Evolutionary conservation across 2,113 vertebrate species (phyloP).

Genomic region (Anarrhichthys ocellatus): DNA sequence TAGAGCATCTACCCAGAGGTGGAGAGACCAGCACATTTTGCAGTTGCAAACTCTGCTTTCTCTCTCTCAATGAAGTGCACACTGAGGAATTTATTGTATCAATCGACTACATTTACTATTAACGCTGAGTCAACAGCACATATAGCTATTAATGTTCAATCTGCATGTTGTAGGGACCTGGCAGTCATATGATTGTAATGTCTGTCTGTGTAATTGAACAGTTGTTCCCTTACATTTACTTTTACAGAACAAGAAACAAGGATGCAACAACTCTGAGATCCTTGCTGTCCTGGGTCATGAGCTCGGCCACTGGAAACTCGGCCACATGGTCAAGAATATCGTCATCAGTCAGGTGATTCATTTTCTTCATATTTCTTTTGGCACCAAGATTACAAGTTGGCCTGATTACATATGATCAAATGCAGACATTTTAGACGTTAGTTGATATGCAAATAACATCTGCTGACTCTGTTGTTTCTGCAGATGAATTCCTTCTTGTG

Average conservation of each 20-base stretch:
- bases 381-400: not conserved
- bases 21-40: no score
- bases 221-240: not conserved
- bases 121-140: not conserved
- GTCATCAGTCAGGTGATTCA: conserved; percentile 95
- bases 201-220: not conserved
- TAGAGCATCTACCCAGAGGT: no score
- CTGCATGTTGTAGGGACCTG: not conserved
- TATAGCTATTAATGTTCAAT: not conserved
- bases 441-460: not conserved
- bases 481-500: conserved; percentile 99
- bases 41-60: not conserved
- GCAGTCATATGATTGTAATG: not conserved
- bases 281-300: conserved; percentile 97
- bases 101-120: not conserved
- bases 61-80: not conserved
- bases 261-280: conserved; percentile 97
- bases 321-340: conserved; percentile 97
- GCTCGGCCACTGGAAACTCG: conserved; percentile 98
- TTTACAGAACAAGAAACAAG: conserved; percentile 94
- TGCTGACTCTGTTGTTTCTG: conserved; percentile 44
- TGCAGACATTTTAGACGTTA: not conserved
- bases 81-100: not conserved
- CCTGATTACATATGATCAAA: not conserved
- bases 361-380: not conserved